phyloP scores from a whole-genome alignment of 2,888 invertebrate genomes.

The Sceliomorpha sp. region DNA sequence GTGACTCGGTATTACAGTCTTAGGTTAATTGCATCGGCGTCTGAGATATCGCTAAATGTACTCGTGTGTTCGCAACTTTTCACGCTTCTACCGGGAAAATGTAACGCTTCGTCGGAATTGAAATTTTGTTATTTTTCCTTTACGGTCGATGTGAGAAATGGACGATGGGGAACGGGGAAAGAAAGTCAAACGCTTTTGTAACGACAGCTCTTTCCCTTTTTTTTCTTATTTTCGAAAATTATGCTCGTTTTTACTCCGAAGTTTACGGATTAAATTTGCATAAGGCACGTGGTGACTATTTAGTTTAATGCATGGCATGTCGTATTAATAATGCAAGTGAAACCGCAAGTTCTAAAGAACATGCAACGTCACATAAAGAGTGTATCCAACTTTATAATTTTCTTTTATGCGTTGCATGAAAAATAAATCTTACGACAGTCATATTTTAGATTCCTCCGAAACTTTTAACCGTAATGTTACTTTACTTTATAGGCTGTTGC shows the following conservation, averaged over 20 bases:
- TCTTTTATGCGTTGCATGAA: conserved; percentile 26
- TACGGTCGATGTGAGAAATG: no score
- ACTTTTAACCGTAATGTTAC: conserved; percentile 21
- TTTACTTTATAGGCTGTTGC: conserved; percentile 37
- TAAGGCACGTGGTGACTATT: conserved; percentile 33
- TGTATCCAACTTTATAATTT: conserved; percentile 46
- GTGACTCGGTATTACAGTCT: conserved; percentile 5
- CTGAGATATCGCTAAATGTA: not conserved
- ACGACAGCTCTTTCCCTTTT: no score
- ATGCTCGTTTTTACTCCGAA: conserved; percentile 30
- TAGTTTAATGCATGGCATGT: conserved; percentile 37
- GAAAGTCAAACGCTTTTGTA: no score
- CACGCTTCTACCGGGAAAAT: no score
- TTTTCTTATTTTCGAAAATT: conserved; percentile 20
- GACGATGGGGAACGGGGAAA: not conserved
- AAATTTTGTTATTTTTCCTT: no score
- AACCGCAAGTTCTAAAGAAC: conserved; percentile 18
- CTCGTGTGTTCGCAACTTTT: not conserved
- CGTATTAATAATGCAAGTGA: conserved; percentile 39
- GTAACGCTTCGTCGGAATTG: not conserved
- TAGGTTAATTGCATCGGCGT: conserved; percentile 11
- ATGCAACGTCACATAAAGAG: conserved; percentile 41
- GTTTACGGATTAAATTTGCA: conserved; percentile 34
- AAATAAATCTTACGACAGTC: conserved; percentile 36
- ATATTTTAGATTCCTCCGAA: conserved; percentile 37